phyloP scores from a whole-genome alignment of 2,888 invertebrate genomes.

The Meghimatium bilineatum region DNA sequence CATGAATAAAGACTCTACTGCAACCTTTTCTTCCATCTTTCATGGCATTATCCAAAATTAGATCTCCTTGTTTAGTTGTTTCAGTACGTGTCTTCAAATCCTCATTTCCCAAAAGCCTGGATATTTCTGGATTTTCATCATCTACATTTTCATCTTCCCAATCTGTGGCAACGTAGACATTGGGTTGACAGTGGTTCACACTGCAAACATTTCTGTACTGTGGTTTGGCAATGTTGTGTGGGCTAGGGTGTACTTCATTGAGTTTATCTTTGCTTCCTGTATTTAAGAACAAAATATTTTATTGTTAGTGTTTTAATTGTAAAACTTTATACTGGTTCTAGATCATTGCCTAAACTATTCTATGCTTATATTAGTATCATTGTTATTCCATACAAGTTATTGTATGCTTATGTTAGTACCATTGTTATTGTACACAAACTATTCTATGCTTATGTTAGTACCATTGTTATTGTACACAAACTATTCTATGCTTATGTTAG shows the following conservation, averaged over 20 bases:
- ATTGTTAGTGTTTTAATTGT: too few species aligned
- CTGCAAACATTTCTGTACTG: constrained; percentile 32
- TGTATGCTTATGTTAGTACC: too few species aligned
- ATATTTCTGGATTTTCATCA: constrained; percentile 29
- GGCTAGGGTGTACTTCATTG: not conserved
- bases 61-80: not conserved
- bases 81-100: not conserved
- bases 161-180: constrained; percentile 33
- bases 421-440: too few species aligned
- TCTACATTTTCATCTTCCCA: constrained; percentile 6
- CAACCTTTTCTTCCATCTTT: constrained; percentile 4
- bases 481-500: too few species aligned
- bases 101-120: not conserved
- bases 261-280: constrained; percentile 22
- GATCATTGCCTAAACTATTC: too few species aligned
- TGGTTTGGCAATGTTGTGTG: not conserved
- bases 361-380: too few species aligned
- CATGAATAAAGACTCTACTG: constrained; percentile 5
- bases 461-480: too few species aligned
- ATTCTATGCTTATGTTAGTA: too few species aligned
- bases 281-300: not conserved
- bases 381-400: too few species aligned
- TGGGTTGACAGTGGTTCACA: constrained; percentile 20
- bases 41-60: constrained; percentile 1
- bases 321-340: too few species aligned